Percentiles rank a stretch among this genome's conserved stretches.
phyloP scores from a whole-genome alignment of 2,113 vertebrate genomes.

The Castor canadensis region DNA sequence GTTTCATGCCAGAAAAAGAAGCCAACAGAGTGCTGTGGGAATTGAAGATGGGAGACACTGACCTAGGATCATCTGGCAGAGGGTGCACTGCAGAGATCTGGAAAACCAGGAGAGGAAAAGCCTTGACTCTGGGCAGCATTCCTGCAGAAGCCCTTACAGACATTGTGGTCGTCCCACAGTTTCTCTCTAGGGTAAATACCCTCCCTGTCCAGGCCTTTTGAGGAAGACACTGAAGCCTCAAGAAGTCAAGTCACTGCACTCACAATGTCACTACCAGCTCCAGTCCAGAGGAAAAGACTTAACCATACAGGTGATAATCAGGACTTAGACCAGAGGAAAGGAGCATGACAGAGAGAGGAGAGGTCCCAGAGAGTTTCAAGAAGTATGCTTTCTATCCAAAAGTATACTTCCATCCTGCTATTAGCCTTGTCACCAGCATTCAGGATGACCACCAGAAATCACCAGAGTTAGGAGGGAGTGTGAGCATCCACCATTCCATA shows the following conservation, averaged over 20 bases:
- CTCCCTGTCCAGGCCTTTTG: neutral
- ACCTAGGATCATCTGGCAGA: too few relatives aligned
- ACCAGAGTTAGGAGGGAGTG: neutral
- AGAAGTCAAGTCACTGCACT: neutral
- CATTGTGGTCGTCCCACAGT: too few relatives aligned
- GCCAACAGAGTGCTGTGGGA: too few relatives aligned
- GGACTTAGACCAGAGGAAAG: neutral
- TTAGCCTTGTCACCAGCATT: neutral
- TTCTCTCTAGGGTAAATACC: too few relatives aligned
- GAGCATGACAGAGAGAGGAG: too few relatives aligned
- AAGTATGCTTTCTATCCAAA: neutral
- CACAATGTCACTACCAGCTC: neutral
- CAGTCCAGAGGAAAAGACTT: neutral
- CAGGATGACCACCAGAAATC: neutral
- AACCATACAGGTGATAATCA: neutral
- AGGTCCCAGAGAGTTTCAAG: neutral
- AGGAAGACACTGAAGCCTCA: neutral
- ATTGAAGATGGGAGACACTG: too few relatives aligned
- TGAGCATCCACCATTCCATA: neutral
- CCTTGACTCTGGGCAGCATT: too few relatives aligned
- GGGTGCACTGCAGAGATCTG: too few relatives aligned
- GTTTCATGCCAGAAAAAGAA: too few relatives aligned
- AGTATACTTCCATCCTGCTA: neutral
- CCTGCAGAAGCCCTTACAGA: too few relatives aligned
- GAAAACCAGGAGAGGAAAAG: too few relatives aligned